Evolutionary conservation across 2,113 vertebrate genomes (phyloP).

Genomic region (Rhagologus leucostigma): DNA sequence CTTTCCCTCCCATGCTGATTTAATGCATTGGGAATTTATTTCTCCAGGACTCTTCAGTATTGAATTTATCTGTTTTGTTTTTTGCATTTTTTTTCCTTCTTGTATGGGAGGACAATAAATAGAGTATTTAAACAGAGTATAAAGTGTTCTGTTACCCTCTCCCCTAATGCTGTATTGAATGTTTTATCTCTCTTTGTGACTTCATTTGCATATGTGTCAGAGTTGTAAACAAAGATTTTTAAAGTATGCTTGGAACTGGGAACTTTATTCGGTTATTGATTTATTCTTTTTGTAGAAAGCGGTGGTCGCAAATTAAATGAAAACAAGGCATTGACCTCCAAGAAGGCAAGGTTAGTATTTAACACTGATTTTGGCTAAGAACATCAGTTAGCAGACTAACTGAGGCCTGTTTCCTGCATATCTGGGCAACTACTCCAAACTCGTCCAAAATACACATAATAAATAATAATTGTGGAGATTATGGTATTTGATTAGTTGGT

Average conservation of each 20-base stretch:
- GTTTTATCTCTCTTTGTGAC: not conserved
- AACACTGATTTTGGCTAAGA: not conserved
- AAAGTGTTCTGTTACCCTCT: not conserved
- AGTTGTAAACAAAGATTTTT: not conserved
- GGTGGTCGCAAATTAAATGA: slow-evolving; percentile 95
- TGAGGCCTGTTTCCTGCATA: not conserved
- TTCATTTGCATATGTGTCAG: not conserved
- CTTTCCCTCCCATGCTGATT: not conserved
- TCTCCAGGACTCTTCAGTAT: not conserved
- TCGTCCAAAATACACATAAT: not conserved
- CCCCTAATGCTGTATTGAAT: not conserved
- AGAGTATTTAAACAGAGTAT: not conserved
- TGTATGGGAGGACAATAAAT: accelerated
- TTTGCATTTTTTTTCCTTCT: accelerated
- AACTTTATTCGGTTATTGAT: not conserved
- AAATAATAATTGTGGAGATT: not conserved
- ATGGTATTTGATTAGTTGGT: not conserved
- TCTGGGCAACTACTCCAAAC: not conserved
- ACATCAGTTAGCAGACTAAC: not conserved
- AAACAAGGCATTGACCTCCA: slow-evolving; percentile 94
- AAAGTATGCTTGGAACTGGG: not conserved
- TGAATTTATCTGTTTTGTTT: not conserved
- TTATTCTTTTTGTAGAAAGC: slow-evolving; percentile 79
- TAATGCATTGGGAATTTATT: not conserved
- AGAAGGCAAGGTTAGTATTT: slow-evolving; percentile 87